Conservation (phyloP, 64 coral and sea anemone genomes). For the Actinia equina region DNA sequence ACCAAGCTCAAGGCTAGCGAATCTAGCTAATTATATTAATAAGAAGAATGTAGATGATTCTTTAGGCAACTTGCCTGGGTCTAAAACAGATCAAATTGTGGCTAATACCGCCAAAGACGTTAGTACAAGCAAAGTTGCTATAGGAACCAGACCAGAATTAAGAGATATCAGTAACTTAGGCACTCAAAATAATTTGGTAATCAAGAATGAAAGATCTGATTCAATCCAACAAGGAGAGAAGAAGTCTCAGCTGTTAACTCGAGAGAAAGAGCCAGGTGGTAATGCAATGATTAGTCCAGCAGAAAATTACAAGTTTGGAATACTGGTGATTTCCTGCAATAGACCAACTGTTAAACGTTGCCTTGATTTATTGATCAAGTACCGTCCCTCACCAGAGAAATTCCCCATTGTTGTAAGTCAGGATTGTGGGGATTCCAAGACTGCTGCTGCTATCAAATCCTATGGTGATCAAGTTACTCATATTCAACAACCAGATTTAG, state of each 20-base stretch:
- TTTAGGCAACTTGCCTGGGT: not conserved
- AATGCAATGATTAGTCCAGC: not conserved
- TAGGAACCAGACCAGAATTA: not conserved
- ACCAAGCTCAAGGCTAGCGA: not conserved
- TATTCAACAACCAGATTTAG: constrained; percentile 90
- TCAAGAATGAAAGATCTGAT: not conserved
- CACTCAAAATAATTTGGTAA: not conserved
- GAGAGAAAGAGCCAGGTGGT: not conserved
- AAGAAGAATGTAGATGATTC: not conserved
- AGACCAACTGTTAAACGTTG: constrained; percentile 77
- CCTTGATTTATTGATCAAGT: constrained; percentile 72
- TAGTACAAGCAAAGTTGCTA: not conserved
- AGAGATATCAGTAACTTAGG: not conserved
- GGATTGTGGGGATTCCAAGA: constrained; percentile 83
- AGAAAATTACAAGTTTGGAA: constrained; percentile 27
- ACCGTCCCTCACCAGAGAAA: constrained; percentile 66
- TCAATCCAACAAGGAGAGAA: not conserved
- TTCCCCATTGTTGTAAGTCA: constrained; percentile 97
- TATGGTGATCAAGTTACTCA: constrained; percentile 60
- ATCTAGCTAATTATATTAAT: not conserved
- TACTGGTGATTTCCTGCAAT: constrained; percentile 88
- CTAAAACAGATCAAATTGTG: not conserved
- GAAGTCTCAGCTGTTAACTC: not conserved
- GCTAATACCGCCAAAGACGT: not conserved
- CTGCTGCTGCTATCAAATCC: constrained; percentile 61